A percentile compares a stretch with the other conserved stretches of the same genome.
Evolutionary conservation across 1,140 invertebrate genomes (phyloP).

Genomic region (Ridgeia piscesae): DNA sequence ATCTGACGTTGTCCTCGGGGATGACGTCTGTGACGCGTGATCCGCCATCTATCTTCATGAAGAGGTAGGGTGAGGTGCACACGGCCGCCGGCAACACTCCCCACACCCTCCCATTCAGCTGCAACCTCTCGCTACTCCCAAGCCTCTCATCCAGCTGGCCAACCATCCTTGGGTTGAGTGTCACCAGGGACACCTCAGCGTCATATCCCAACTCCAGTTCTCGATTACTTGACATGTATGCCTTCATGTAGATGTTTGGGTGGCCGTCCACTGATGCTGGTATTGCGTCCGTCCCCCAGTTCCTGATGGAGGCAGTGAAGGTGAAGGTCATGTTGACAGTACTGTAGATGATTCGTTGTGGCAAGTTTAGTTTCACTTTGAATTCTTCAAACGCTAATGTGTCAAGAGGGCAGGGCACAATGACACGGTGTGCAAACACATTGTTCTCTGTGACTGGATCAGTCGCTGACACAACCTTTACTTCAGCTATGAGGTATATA

Average conservation of each 20-base stretch:
- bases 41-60: not conserved
- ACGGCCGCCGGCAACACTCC: not conserved
- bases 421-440: not conserved
- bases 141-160: not conserved
- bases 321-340: not conserved
- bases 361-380: not conserved
- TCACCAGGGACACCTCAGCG: not conserved
- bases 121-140: not conserved
- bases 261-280: not conserved
- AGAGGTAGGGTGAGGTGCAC: not conserved
- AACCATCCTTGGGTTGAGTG: not conserved
- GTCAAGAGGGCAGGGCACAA: not conserved
- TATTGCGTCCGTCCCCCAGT: not conserved
- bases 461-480: not conserved
- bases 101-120: not conserved
- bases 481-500: not conserved
- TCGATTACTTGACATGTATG: not conserved
- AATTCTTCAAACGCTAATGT: not conserved
- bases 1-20: not conserved
- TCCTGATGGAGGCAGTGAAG: not conserved
- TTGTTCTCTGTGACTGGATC: not conserved
- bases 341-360: not conserved
- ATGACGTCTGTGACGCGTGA: not conserved
- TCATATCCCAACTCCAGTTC: not conserved
- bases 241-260: not conserved